Conservation (phyloP, 2,113 vertebrate species). For the Riparia riparia region DNA sequence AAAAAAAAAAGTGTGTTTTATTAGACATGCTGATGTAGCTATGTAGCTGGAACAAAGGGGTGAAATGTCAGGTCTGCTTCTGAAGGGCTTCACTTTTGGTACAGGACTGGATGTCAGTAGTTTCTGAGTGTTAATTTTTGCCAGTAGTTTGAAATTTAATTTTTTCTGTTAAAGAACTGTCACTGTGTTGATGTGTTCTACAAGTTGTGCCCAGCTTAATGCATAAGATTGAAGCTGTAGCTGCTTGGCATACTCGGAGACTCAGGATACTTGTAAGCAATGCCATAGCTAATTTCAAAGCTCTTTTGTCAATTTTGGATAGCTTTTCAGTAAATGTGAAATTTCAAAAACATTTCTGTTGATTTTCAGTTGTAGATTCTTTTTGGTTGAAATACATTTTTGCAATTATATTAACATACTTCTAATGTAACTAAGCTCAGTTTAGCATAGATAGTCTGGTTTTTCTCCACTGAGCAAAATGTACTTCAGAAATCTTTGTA, state of each 20-base stretch:
- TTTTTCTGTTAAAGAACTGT: not conserved
- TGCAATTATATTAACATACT: not conserved
- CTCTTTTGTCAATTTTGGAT: not conserved
- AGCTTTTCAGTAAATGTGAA: not conserved
- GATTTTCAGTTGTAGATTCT: not conserved
- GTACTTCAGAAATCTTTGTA: not conserved
- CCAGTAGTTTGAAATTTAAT: not conserved
- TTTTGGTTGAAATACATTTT: not conserved
- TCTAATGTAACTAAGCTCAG: not conserved
- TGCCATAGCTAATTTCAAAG: not conserved
- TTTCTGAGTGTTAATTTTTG: not conserved
- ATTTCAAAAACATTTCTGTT: not conserved
- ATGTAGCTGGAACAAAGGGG: not conserved
- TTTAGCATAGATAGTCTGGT: not conserved
- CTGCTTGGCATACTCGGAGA: not conserved
- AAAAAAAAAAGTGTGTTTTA: not conserved
- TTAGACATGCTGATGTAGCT: not conserved
- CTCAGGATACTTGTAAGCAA: not conserved
- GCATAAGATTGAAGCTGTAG: not conserved
- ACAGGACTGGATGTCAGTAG: not conserved
- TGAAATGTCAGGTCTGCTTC: not conserved
- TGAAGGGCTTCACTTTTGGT: not conserved
- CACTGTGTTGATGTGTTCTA: not conserved
- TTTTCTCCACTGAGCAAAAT: not conserved
- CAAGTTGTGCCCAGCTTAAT: not conserved